A percentile compares a stretch with the other conserved stretches of the same genome.
Conservation (phyloP, 2,797 vertebrate genomes). For the Denticeps clupeoides region DNA sequence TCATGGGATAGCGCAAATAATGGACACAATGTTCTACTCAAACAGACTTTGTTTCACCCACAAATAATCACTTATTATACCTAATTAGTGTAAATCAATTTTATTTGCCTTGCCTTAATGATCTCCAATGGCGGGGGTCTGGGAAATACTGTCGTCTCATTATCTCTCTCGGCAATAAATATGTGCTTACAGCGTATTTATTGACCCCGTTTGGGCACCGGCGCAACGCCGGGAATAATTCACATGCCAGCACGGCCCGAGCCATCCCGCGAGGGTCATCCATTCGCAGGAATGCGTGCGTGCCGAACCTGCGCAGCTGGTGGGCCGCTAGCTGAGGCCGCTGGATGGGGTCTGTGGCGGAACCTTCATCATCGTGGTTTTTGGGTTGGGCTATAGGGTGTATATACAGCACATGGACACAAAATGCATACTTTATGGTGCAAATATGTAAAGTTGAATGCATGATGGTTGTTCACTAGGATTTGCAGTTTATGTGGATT, state of each 20-base stretch:
- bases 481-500: too few species aligned
- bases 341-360: too few species aligned
- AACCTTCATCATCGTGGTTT: too few species aligned
- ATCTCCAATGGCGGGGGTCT: conserved; percentile 4
- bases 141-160: conserved; percentile 2
- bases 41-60: neutral
- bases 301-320: too few species aligned
- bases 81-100: conserved; percentile 5
- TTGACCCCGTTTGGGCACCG: neutral
- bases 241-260: neutral
- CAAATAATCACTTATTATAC: conserved; percentile 1
- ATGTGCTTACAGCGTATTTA: neutral
- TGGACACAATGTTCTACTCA: neutral
- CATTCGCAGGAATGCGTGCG: too few species aligned
- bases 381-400: too few species aligned
- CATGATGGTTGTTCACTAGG: too few species aligned
- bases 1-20: neutral
- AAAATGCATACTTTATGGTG: too few species aligned
- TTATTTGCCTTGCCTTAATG: conserved; percentile 1
- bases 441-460: too few species aligned
- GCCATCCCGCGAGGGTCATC: neutral
- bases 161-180: neutral
- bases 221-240: neutral
- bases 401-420: too few species aligned
- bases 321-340: too few species aligned